Evolutionary conservation across 2,888 invertebrate species (phyloP), one percentile per base, ranked within the genome.

Genomic region (Nowickia ferox): DNA sequence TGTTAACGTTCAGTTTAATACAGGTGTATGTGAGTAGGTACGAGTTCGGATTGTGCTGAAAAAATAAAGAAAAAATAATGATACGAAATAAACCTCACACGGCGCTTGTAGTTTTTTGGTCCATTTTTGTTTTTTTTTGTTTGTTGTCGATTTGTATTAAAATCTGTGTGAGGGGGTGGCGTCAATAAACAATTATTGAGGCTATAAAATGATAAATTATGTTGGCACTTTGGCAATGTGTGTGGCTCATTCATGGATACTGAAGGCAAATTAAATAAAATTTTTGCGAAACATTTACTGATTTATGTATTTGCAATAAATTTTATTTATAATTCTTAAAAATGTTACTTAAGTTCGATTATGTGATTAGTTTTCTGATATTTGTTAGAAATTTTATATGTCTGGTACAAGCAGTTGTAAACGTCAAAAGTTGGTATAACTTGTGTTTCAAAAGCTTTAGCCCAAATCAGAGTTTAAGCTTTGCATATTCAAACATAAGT

Each of bases 181-280:
- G 75, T 51, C 66, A 65, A 77, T 77, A 83, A 83, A 83, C 71
- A 77, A 83, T 57, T 82, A 86, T 83, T 75, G 68, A 22, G 61
- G 79, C 84, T 84, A 75, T 71, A 77, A 75, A 76, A 72, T 83
- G 79, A 84, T 82, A 87, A 84, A 87, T 84, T 83, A 68, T 72
- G 63, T 84, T 82, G 66, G 65, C 83, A 86, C 79, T 83, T 86
- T 48, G 4, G 40, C 83, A 40, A 61, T 66, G 71, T 72, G 86
- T 76, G 79, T 80, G 79, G 83, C 51, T 65, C 22, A 61, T 42
- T 46, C 11, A 0, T 61, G 13, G 4, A 30, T 11, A 19, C 10
- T 10, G 10, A 2, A 22, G 6, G 30, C 38, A 48, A 57, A 59
- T 59, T 6, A 30, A 38, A 30, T 5, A 0, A 30, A 44, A 76